Conservation (phyloP, 2,797 vertebrate species). For the Mus minutoides region DNA sequence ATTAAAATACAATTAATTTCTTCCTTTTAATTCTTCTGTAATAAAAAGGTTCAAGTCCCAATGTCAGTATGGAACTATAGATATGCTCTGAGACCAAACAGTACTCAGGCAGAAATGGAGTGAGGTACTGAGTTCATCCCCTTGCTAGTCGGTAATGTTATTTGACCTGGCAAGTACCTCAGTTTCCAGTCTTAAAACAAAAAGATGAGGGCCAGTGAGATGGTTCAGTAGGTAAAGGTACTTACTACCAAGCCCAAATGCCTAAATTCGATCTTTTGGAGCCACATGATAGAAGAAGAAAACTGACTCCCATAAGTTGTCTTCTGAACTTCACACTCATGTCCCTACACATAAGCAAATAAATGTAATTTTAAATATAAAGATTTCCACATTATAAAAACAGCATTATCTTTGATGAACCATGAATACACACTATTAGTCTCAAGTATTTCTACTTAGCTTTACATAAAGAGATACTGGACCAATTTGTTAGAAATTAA, state of each 20-base stretch:
- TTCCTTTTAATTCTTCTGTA: conserved; percentile 31
- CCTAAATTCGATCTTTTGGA: neutral
- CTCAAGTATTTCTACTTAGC: conserved; percentile 31
- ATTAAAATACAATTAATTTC: neutral
- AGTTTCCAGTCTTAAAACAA: conserved; percentile 5
- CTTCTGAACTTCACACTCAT: neutral
- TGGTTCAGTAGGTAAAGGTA: neutral
- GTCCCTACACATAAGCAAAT: neutral
- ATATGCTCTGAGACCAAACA: neutral
- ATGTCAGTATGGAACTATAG: neutral
- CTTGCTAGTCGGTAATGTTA: neutral
- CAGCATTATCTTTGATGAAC: neutral
- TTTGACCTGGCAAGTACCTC: conserved; percentile 1
- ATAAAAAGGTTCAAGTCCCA: conserved; percentile 39
- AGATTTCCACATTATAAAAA: conserved; percentile 34
- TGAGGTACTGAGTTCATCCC: neutral
- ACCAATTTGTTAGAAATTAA: neutral
- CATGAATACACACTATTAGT: neutral
- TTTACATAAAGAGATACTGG: conserved; percentile 30
- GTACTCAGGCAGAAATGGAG: neutral
- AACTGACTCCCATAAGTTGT: neutral
- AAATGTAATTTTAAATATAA: neutral
- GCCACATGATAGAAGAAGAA: too few species aligned
- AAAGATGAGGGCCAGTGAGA: neutral
- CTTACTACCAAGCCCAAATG: neutral